Evolutionary conservation across 2,113 vertebrate genomes (phyloP).

Genomic region (Urocynchramus pylzowi): DNA sequence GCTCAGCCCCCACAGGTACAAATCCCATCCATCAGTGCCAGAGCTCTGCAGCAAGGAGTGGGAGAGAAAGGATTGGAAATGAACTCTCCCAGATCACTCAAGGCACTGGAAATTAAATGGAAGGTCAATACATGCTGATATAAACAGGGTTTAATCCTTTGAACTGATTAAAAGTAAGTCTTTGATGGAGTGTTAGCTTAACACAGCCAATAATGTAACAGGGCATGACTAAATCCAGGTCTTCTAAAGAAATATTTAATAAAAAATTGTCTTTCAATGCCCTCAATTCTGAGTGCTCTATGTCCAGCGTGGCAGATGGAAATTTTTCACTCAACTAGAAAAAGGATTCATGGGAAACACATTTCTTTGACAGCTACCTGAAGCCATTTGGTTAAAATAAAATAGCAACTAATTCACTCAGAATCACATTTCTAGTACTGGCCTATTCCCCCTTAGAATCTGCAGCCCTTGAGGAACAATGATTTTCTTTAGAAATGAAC

Average conservation of each 20-base stretch:
- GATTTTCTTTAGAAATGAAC: background rate
- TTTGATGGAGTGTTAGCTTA: background rate
- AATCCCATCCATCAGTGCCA: background rate
- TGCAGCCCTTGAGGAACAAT: background rate
- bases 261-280: background rate
- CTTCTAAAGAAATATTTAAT: background rate
- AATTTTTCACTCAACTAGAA: background rate
- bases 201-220: background rate
- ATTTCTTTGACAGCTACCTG: background rate
- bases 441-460: background rate
- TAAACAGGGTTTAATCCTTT: background rate
- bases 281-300: background rate
- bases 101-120: background rate
- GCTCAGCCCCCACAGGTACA: accelerated
- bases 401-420: background rate
- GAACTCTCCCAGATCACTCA: background rate
- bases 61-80: background rate
- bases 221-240: background rate
- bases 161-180: background rate
- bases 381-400: background rate
- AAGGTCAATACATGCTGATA: background rate
- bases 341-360: background rate
- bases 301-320: background rate
- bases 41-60: background rate
- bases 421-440: background rate